phyloP scores from a whole-genome alignment of 2,888 invertebrate genomes.

The Odontocerum albicorne region DNA sequence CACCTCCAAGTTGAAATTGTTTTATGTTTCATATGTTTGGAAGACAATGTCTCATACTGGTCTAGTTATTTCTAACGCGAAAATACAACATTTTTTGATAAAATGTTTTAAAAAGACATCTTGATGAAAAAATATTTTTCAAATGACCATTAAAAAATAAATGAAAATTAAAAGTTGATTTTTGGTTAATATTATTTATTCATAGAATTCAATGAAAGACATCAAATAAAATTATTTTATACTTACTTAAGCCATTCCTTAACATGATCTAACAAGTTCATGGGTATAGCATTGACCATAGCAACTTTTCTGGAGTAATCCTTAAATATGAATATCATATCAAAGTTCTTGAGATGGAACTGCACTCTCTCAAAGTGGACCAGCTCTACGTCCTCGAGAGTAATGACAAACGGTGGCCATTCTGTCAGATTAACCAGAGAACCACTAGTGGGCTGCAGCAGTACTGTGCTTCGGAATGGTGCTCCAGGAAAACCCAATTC shows the following conservation, averaged over 20 bases:
- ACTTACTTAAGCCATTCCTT: slow-evolving; percentile 98
- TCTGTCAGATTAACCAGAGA: slow-evolving; percentile 96
- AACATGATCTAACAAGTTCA: slow-evolving; percentile 98
- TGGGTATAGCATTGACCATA: slow-evolving; percentile 99
- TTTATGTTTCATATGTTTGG: too few relatives aligned
- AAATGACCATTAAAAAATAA: too few relatives aligned
- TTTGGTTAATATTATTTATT: too few relatives aligned
- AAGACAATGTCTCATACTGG: too few relatives aligned
- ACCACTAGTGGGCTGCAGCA: slow-evolving; percentile 97
- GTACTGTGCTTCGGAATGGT: slow-evolving; percentile 93
- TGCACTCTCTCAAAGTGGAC: slow-evolving; percentile 99
- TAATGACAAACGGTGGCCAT: slow-evolving; percentile 99
- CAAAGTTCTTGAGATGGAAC: slow-evolving; percentile 98
- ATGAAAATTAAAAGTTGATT: too few relatives aligned
- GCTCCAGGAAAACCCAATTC: slow-evolving; percentile 98
- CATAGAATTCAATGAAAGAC: too few relatives aligned
- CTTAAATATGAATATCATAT: slow-evolving; percentile 99
- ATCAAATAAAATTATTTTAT: too few relatives aligned
- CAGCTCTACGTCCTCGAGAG: slow-evolving; percentile 95
- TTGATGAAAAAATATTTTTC: too few relatives aligned
- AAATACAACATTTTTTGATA: too few relatives aligned
- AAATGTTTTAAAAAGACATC: too few relatives aligned
- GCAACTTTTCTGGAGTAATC: slow-evolving; percentile 93
- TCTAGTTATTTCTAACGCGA: too few relatives aligned
- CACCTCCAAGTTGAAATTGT: too few relatives aligned